Evolutionary conservation across 2,888 invertebrate species (phyloP).

Genomic region (Physocephala rufipes): DNA sequence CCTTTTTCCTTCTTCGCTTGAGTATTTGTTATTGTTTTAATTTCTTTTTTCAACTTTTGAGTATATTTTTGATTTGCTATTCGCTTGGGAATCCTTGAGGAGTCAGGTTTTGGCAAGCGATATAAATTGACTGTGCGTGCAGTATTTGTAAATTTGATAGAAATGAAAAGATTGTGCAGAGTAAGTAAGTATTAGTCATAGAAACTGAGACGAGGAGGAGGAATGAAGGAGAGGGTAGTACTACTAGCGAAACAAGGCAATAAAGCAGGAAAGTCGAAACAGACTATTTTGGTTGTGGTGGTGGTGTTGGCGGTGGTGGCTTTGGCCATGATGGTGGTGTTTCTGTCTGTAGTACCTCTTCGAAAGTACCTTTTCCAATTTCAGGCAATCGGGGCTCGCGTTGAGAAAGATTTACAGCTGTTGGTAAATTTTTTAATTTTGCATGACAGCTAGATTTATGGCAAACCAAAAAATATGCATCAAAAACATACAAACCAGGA

Average conservation of each 20-base stretch:
- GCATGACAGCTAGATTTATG: constrained; percentile 29
- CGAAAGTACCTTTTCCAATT: too few relatives aligned
- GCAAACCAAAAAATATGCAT: constrained; percentile 24
- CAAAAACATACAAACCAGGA: too few relatives aligned
- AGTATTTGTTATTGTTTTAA: constrained; percentile 9
- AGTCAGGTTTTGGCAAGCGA: constrained; percentile 47
- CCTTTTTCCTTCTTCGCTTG: constrained; percentile 17
- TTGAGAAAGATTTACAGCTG: constrained; percentile 5
- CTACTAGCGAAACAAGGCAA: background rate
- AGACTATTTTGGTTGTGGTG: too few relatives aligned
- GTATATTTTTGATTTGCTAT: constrained; percentile 63
- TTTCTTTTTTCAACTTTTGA: constrained; percentile 39
- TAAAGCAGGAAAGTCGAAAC: background rate
- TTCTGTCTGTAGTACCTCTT: too few relatives aligned
- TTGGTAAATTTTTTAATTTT: constrained; percentile 19
- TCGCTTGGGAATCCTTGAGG: constrained; percentile 57
- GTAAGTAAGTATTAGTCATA: constrained; percentile 9
- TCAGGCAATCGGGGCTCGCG: background rate
- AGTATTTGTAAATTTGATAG: constrained; percentile 60
- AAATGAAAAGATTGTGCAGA: constrained; percentile 23
- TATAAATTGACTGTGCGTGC: constrained; percentile 65
- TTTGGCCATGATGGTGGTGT: too few relatives aligned
- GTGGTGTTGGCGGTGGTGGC: too few relatives aligned
- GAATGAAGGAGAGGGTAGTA: background rate
- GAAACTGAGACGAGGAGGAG: background rate